phyloP scores from a whole-genome alignment of 2,113 vertebrate genomes.

The Salvelinus fontinalis region DNA sequence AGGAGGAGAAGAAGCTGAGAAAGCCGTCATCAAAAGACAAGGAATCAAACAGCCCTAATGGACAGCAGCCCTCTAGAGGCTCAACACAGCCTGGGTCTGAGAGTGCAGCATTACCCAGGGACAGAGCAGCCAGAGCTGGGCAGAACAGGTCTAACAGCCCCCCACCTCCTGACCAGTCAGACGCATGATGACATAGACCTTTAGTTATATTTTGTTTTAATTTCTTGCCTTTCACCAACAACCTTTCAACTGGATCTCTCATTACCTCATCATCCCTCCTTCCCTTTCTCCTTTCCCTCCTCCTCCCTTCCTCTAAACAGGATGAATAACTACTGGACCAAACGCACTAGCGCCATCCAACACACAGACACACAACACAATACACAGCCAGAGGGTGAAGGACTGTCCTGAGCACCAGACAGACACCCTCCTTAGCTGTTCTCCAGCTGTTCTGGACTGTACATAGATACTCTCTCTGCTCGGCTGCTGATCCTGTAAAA shows the following conservation, averaged over 20 bases:
- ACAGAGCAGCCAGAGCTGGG: conserved; percentile 69
- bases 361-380: conserved; percentile 3
- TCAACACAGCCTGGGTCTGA: conserved; percentile 68
- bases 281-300: neutral
- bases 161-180: conserved; percentile 85
- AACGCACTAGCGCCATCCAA: neutral
- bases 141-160: conserved; percentile 76
- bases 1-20: conserved; percentile 59
- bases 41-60: conserved; percentile 64
- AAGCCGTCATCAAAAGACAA: conserved; percentile 77
- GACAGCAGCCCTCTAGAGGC: conserved; percentile 84
- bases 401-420: neutral
- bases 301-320: neutral
- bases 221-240: conserved; percentile 46
- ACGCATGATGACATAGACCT: conserved; percentile 75
- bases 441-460: conserved; percentile 69
- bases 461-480: conserved; percentile 59
- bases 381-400: neutral
- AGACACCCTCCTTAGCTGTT: conserved; percentile 33
- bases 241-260: conserved; percentile 28
- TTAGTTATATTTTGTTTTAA: conserved; percentile 32
- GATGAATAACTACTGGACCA: neutral
- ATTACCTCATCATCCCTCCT: neutral
- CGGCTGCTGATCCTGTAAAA: conserved; percentile 66
- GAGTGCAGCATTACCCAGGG: conserved; percentile 65